Evolutionary conservation across 2,797 vertebrate species (phyloP), one percentile per base, ranked within the genome.

Genomic region (Ficedula albicollis): DNA sequence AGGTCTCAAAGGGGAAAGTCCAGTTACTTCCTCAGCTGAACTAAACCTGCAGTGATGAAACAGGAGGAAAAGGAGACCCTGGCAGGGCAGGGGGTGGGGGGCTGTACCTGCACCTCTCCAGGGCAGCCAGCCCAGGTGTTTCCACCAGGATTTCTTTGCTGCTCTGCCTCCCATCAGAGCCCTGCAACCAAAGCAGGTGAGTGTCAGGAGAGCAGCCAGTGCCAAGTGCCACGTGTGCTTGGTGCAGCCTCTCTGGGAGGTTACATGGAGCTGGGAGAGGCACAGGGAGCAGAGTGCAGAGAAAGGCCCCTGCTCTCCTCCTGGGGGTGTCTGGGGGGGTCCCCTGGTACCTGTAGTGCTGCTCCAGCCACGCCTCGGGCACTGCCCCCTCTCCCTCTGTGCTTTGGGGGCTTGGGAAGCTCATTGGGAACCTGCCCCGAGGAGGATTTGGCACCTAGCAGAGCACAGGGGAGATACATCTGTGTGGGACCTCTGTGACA

Each of bases 371-470:
- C 94, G 26, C 95, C 97, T 52, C 72, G 98, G 96, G 98, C 96
- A 29, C 98, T 96, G 17, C 98, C 97, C 91, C 90, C 98, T 63
- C 97, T 97, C 23, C 98, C 98, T 14, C 96, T 92, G 30, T 94
- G 98, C 32, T 98, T 95, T 26, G 98, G 97, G 64, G 93, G 63
- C 96, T 98, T 98, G 9, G 98, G 98, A 29, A 98, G 88, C 83
- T 94, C 97, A 11, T 63, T 98, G 90, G 98, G 96, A 94, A 98
- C 98, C 96, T 98, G 98, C 82, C 99, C 98, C 11, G 59, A 34
- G 3, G 97, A 97, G 92, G 97, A 54, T 43, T 85, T 97, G 77
- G 84, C 96, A 59, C 96, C 99, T 99, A 77, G 15, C 19, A 29
- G 79, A 56, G 72, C 48, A 60, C 17, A 88, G 52, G 18, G 60